Evolutionary conservation across 1,140 invertebrate genomes (phyloP).

Genomic region (Neelides sp.): DNA sequence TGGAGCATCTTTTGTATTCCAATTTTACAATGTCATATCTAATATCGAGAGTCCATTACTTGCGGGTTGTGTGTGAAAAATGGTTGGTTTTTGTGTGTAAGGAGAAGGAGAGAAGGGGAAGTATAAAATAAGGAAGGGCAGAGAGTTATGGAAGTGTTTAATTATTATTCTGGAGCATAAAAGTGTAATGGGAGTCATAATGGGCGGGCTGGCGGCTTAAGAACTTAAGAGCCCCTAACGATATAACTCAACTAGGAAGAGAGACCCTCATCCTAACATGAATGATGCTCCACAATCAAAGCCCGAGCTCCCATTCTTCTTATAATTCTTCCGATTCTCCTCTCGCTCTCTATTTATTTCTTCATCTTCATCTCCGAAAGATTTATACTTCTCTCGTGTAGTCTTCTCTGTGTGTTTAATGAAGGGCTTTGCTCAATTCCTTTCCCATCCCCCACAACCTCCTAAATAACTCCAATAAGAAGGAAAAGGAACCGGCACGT

Average conservation of each 20-base stretch:
- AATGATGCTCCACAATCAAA: constrained; percentile 24
- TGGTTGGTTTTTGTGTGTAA: neutral
- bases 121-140: neutral
- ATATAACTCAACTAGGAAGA: constrained; percentile 18
- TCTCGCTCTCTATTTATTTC: constrained; percentile 14
- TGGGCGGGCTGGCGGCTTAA: constrained; percentile 11
- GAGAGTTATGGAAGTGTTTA: constrained; percentile 25
- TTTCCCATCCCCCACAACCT: no score
- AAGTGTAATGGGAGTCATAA: constrained; percentile 29
- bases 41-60: no score
- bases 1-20: neutral
- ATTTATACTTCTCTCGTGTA: no score
- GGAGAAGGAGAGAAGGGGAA: neutral
- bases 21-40: no score
- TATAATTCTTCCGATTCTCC: constrained; percentile 1
- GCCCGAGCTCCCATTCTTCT: neutral
- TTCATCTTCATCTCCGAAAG: constrained; percentile 6
- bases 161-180: constrained; percentile 28
- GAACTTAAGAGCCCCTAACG: constrained; percentile 16
- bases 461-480: no score
- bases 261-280: no score
- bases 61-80: neutral
- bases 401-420: no score
- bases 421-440: no score
- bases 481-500: no score